These are phyloP conservation scores for Chamaetylas fuelleborni DNA, from an alignment of 2,113 vertebrate species.

Conservation along the genomic window DNA sequence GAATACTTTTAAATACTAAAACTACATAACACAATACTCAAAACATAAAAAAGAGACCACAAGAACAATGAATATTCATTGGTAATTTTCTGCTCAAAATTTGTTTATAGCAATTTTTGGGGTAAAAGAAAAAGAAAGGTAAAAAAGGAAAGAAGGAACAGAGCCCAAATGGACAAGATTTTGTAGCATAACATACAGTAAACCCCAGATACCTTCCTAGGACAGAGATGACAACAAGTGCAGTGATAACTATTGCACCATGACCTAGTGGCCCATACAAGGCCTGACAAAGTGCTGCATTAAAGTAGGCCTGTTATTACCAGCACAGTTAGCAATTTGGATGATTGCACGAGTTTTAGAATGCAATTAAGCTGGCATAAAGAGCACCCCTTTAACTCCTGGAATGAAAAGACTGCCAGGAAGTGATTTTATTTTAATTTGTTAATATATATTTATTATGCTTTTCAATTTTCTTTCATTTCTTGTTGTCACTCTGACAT, in stretches of 20 bases:
- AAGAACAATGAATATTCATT: background rate
- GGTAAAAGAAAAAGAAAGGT: accelerated
- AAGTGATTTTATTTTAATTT: background rate
- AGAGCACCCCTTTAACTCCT: background rate
- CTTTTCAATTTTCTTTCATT: background rate
- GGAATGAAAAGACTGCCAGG: background rate
- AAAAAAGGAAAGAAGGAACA: background rate
- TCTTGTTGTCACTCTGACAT: background rate
- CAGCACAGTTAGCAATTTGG: background rate
- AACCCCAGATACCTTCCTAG: background rate
- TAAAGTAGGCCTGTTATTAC: background rate
- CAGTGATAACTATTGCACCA: background rate
- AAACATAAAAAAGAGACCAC: background rate
- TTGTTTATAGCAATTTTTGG: background rate
- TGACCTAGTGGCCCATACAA: background rate
- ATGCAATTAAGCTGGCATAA: background rate
- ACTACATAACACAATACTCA: background rate
- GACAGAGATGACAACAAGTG: background rate
- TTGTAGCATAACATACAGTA: background rate
- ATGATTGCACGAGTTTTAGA: background rate
- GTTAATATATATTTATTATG: background rate
- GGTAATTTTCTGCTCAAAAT: background rate
- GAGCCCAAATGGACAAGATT: background rate
- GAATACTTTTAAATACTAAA: background rate
- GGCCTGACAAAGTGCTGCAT: background rate